Conservation (phyloP, 2,113 vertebrate genomes). For the Anoura caudifer region DNA sequence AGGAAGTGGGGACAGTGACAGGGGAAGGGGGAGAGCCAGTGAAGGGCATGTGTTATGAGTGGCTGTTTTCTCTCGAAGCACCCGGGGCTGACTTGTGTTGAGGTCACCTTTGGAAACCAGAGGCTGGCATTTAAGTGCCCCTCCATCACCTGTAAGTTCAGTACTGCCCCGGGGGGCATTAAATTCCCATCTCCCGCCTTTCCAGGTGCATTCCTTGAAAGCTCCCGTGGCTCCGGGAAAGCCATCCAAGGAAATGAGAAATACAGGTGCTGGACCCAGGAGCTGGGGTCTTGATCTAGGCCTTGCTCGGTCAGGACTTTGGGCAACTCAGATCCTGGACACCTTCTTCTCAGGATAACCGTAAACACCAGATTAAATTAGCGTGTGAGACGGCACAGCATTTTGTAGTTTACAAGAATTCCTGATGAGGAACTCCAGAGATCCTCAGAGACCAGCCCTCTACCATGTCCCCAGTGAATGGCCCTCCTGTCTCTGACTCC, state of each 20-base stretch:
- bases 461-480: background rate
- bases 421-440: background rate
- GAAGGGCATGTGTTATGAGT: background rate
- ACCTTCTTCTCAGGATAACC: background rate
- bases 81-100: background rate
- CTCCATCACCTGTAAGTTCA: background rate
- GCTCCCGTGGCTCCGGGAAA: background rate
- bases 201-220: background rate
- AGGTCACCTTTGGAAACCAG: background rate
- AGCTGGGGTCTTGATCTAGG: background rate
- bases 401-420: background rate
- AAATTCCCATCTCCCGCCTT: background rate
- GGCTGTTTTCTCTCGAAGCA: background rate
- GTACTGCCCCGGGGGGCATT: background rate
- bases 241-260: background rate
- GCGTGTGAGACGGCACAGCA: background rate
- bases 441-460: background rate
- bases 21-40: background rate
- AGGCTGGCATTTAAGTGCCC: background rate
- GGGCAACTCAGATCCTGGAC: background rate
- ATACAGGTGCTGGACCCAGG: background rate
- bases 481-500: background rate
- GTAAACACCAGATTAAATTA: background rate
- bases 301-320: background rate
- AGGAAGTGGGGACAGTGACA: background rate